phyloP scores from a whole-genome alignment of 1,140 invertebrate genomes.

The Ooceraea biroi region DNA sequence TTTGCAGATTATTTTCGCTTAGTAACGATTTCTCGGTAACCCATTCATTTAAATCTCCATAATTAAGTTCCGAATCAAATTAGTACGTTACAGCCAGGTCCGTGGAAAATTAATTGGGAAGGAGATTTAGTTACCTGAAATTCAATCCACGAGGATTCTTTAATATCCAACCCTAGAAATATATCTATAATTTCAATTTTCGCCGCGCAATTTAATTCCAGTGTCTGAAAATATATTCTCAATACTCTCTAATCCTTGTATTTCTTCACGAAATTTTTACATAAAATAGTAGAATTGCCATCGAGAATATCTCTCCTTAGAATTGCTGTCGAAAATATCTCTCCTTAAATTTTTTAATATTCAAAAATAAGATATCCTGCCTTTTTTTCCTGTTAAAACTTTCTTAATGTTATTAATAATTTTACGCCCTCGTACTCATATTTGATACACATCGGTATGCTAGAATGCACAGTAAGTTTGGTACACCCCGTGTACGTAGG shows the following conservation, averaged over 20 bases:
- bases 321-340: too few species aligned
- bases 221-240: conserved; percentile 18
- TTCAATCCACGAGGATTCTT: not conserved
- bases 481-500: not conserved
- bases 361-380: not conserved
- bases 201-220: not conserved
- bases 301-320: too few species aligned
- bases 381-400: not conserved
- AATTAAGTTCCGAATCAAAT: conserved; percentile 12
- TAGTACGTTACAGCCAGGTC: not conserved
- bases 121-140: conserved; percentile 24
- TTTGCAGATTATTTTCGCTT: conserved; percentile 13
- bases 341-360: not conserved
- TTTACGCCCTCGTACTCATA: not conserved
- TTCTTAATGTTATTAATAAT: not conserved
- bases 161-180: not conserved
- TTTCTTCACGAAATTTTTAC: not conserved
- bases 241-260: not conserved
- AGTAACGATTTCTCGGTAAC: not conserved
- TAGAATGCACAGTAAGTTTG: too few species aligned
- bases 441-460: not conserved
- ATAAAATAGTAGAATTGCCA: not conserved
- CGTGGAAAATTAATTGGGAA: conserved; percentile 1
- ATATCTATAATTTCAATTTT: conserved; percentile 1
- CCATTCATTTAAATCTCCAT: conserved; percentile 1